These are phyloP conservation scores for Lates calcarifer DNA, from an alignment of 2,113 vertebrate species.

Conservation along the genomic window DNA sequence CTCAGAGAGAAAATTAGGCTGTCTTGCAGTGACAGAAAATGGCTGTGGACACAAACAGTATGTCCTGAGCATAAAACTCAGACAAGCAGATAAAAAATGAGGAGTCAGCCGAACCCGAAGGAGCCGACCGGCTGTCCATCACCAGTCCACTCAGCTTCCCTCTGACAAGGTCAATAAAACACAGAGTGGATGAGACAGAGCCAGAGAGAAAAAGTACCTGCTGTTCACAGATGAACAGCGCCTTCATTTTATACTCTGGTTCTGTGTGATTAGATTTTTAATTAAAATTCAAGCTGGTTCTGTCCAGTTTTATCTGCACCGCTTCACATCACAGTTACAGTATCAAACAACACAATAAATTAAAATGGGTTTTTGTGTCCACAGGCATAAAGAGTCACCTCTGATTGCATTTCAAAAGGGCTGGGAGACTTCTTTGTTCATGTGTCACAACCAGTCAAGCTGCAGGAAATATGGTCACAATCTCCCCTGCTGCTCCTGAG, in stretches of 20 bases:
- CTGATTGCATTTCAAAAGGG: not conserved
- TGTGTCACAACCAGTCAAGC: not conserved
- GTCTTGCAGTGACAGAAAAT: slow-evolving; percentile 13
- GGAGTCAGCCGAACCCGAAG: slow-evolving; percentile 44
- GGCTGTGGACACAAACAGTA: slow-evolving; percentile 7
- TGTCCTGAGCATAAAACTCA: slow-evolving; percentile 35
- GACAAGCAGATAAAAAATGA: slow-evolving; percentile 43
- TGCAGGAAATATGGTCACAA: too few relatives aligned
- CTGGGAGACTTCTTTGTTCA: not conserved
- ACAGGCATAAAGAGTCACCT: not conserved
- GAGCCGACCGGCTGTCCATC: slow-evolving; percentile 53
- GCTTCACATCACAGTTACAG: not conserved
- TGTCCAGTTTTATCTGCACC: slow-evolving; percentile 3
- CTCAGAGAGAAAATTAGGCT: not conserved
- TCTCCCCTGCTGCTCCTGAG: too few relatives aligned
- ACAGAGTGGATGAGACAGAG: not conserved
- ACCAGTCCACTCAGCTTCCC: slow-evolving; percentile 40
- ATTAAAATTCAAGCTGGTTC: not conserved
- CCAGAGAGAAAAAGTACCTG: not conserved
- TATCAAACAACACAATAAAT: not conserved
- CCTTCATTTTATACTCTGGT: not conserved
- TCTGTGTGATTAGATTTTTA: not conserved
- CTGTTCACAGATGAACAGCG: not conserved
- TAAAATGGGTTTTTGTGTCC: not conserved
- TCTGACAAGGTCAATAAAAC: slow-evolving; percentile 56